Evolutionary conservation across 2,888 invertebrate genomes (phyloP), one percentile per base, ranked within the genome.

Genomic region (Trachelus tabidus): DNA sequence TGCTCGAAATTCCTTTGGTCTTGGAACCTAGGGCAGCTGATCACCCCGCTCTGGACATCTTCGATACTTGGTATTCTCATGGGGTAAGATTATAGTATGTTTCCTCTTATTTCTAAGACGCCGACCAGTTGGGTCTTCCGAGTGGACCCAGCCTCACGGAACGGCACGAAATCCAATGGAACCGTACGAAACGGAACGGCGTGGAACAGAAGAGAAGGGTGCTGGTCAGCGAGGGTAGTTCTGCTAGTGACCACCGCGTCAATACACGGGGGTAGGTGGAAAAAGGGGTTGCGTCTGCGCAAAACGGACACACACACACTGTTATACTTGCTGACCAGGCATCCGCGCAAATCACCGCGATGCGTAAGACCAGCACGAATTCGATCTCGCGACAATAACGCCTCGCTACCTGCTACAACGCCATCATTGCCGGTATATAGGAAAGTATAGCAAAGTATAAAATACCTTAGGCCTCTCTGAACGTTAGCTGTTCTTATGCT

Each of bases 201-300:
- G 56, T 23, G 56, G 56, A 56, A 56, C 23, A 56, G 56, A 56
- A 23, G 56, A 56, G 56, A 56, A 56, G 56, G 56, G 56, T 79
- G 81, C 86, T 89, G 89, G 89, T 89, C 89, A 89, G 87, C 79
- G 81, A 81, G 81, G 80, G 80, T 80, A 85, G 86, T 86, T 86
- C 87, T 86, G 82, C 87, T 79, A 86, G 87, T 90, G 90, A 90
- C 90, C 90, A 88, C 85, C 88, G 86, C 91, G 91, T 91, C 91
- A 91, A 91, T 91, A 91, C 89, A 88, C 83, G 84, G 87, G 86
- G 87, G 83, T 84, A 83, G 83, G 80, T 81, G 87, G 87, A 85
- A 87, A 87, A 89, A 88, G 88, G 89, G 89, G 87, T 88, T 86
- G 90, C 90, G 90, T 88, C 82, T 85, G 89, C 89, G 90, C 89